Evolutionary conservation across 2,797 vertebrate genomes (phyloP).

Genomic region (Chelon labrosus): DNA sequence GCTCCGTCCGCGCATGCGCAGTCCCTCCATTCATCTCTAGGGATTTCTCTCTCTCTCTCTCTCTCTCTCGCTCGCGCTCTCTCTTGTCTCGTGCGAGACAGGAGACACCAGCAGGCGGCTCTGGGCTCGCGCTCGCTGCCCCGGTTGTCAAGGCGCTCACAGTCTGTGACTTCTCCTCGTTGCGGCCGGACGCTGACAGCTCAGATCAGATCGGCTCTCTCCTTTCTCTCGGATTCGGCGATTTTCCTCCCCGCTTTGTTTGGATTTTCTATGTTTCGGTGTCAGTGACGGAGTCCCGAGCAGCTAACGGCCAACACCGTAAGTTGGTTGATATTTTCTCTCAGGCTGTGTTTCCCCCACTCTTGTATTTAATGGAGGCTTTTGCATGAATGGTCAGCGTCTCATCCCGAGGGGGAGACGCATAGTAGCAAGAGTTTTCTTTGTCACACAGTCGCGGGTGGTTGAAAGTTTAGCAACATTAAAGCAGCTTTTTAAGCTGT

Average conservation of each 20-base stretch:
- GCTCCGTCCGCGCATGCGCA: slow-evolving; percentile 76
- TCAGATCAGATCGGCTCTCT: slow-evolving; percentile 7
- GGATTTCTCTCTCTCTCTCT: slow-evolving; percentile 26
- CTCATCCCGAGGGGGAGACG: slow-evolving; percentile 19
- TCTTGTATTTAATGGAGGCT: neutral
- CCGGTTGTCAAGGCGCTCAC: slow-evolving; percentile 48
- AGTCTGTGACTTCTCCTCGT: slow-evolving; percentile 48
- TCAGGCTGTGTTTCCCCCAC: neutral
- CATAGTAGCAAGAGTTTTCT: neutral
- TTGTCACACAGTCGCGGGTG: neutral
- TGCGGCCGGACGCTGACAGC: slow-evolving; percentile 52
- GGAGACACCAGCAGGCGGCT: slow-evolving; percentile 74
- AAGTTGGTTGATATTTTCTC: slow-evolving; percentile 50
- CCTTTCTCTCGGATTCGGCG: slow-evolving; percentile 6
- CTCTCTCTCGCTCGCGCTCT: neutral
- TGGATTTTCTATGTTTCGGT: slow-evolving; percentile 25
- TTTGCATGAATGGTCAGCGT: slow-evolving; percentile 9
- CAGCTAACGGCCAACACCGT: slow-evolving; percentile 27
- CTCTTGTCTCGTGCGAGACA: slow-evolving; percentile 59
- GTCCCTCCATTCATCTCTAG: slow-evolving; percentile 50
- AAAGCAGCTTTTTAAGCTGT: neutral
- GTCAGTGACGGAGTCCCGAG: slow-evolving; percentile 19
- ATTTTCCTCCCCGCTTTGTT: slow-evolving; percentile 13
- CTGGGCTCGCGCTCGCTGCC: slow-evolving; percentile 47
- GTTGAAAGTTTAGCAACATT: neutral